Percentiles rank a stretch among this genome's conserved stretches.
Evolutionary conservation across 2,797 vertebrate genomes (phyloP).

Genomic region (Cuculus canorus): DNA sequence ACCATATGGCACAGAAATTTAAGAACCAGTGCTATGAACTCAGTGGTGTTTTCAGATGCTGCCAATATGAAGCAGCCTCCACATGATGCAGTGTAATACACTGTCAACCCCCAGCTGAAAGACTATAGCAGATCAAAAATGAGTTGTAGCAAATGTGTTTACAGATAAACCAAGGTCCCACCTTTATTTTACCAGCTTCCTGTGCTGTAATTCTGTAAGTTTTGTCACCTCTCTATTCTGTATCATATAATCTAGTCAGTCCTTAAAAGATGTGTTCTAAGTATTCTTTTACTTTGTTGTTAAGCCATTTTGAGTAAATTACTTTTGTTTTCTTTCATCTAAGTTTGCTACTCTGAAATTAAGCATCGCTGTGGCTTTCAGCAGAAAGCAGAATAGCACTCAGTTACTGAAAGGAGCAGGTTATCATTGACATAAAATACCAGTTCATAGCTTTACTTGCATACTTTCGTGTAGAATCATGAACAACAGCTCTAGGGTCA

Average conservation of each 20-base stretch:
- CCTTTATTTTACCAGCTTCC: neutral
- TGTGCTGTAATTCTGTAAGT: neutral
- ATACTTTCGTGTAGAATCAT: neutral
- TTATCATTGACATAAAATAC: neutral
- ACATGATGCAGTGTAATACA: neutral
- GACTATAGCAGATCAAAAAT: neutral
- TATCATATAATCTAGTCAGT: neutral
- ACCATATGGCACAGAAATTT: slow-evolving; percentile 40
- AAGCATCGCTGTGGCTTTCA: slow-evolving; percentile 4
- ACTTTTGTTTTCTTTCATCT: neutral
- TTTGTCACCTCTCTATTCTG: neutral
- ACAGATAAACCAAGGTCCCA: neutral
- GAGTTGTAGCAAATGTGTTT: neutral
- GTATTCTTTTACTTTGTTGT: neutral
- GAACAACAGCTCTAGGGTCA: neutral
- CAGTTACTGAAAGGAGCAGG: neutral
- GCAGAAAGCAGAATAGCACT: slow-evolving; percentile 4
- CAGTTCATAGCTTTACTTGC: neutral
- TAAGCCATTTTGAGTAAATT: slow-evolving; percentile 11
- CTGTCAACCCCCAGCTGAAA: neutral
- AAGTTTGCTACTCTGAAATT: slow-evolving; percentile 8
- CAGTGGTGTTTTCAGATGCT: slow-evolving; percentile 31
- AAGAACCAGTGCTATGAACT: neutral
- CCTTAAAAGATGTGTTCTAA: neutral
- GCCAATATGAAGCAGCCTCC: neutral